Evolutionary conservation across 2,888 invertebrate species (phyloP).

Genomic region (Lithophane ornitopus): DNA sequence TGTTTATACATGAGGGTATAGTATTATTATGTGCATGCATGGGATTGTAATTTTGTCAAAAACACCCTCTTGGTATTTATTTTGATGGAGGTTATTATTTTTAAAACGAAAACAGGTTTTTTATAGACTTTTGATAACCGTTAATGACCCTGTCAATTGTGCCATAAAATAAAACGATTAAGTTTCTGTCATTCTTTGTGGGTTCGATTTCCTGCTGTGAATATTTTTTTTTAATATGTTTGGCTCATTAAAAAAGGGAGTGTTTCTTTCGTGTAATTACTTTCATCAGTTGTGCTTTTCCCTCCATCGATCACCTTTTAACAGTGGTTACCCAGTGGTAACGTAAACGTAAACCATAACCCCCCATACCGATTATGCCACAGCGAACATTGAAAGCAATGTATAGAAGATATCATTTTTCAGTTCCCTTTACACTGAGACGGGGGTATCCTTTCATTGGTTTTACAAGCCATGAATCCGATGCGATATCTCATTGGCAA

Average conservation of each 20-base stretch:
- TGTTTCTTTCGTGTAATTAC: neutral
- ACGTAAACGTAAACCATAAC: neutral
- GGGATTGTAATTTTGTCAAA: neutral
- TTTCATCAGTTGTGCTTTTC: neutral
- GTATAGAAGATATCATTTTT: conserved; percentile 72
- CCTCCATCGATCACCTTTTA: no score
- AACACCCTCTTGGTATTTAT: neutral
- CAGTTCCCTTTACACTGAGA: conserved; percentile 70
- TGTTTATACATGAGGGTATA: conserved; percentile 11
- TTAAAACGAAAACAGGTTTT: no score
- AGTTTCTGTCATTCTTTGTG: neutral
- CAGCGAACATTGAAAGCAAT: conserved; percentile 48
- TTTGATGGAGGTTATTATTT: neutral
- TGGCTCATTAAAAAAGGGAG: neutral
- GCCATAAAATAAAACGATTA: neutral
- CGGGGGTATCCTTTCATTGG: conserved; percentile 77
- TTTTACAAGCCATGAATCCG: conserved; percentile 85
- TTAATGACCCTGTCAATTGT: neutral
- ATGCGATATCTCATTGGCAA: conserved; percentile 86
- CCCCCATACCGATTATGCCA: conserved; percentile 14
- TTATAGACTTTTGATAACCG: no score
- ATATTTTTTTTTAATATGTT: no score
- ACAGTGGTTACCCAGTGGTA: no score
- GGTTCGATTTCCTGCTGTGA: neutral
- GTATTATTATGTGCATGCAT: conserved; percentile 9